phyloP scores from a whole-genome alignment of 2,113 vertebrate genomes.

The Peromyscus polionotus region DNA sequence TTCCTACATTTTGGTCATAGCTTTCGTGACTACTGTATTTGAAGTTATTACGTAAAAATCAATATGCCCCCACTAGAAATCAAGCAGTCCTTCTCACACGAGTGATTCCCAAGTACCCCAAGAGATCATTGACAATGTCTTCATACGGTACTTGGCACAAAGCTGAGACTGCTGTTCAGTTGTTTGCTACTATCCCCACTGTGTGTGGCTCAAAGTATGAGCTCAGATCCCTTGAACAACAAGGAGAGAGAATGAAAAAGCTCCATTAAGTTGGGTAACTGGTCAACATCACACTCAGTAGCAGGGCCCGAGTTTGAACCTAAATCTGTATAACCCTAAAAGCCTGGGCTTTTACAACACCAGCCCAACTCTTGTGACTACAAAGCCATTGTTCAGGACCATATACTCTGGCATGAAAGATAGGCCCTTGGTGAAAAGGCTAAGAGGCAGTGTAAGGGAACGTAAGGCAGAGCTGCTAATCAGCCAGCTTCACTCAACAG shows the following conservation, averaged over 20 bases:
- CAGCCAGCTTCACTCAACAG: background rate
- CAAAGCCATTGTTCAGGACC: background rate
- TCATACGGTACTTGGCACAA: background rate
- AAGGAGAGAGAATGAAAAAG: background rate
- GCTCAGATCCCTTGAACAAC: conserved; percentile 3
- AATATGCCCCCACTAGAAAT: background rate
- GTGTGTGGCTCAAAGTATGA: background rate
- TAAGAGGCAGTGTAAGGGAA: background rate
- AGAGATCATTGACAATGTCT: background rate
- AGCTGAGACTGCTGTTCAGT: background rate
- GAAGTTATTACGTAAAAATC: background rate
- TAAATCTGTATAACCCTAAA: background rate
- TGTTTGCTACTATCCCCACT: background rate
- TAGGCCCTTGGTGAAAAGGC: background rate
- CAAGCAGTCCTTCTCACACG: background rate
- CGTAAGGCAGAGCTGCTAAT: background rate
- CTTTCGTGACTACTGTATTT: background rate
- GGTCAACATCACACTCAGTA: background rate
- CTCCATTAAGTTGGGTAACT: background rate
- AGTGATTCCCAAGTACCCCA: background rate
- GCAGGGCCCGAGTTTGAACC: background rate
- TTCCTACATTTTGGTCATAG: background rate
- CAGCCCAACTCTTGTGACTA: background rate
- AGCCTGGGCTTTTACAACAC: background rate
- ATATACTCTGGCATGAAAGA: background rate